These are phyloP conservation scores for Vespertilio murinus DNA, from an alignment of 2,797 vertebrate species.

Conservation along the genomic window DNA sequence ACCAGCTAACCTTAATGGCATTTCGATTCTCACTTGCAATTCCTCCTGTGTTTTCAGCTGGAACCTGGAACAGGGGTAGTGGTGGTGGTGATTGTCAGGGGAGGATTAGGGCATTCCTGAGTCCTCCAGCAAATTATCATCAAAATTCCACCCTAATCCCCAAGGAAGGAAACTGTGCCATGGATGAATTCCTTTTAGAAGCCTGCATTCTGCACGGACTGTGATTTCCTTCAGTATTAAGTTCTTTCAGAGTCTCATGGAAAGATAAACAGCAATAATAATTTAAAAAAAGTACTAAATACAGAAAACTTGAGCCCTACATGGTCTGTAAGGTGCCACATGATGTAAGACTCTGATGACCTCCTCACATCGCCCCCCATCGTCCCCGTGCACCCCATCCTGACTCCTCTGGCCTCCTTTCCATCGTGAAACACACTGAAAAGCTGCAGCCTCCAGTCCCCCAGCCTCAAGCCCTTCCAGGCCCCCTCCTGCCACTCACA, in stretches of 20 bases:
- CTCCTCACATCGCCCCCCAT: neutral
- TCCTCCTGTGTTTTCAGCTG: neutral
- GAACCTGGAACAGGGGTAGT: neutral
- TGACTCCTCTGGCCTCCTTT: neutral
- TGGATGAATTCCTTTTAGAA: conserved; percentile 7
- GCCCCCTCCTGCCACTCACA: neutral
- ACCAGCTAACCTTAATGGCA: neutral
- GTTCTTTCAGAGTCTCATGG: neutral
- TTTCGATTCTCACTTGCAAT: neutral
- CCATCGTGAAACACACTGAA: neutral
- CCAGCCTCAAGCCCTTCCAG: neutral
- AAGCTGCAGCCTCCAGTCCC: neutral
- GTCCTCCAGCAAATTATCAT: conserved; percentile 7
- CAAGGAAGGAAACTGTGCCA: conserved; percentile 13
- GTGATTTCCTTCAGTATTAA: neutral
- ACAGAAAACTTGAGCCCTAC: neutral
- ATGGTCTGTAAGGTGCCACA: neutral
- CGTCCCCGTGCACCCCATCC: neutral
- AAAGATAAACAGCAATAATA: neutral
- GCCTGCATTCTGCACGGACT: neutral
- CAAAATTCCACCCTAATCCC: conserved; percentile 55
- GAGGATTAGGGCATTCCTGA: conserved; percentile 12
- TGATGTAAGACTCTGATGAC: neutral
- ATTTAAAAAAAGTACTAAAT: neutral
- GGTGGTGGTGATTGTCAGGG: neutral